phyloP scores from a whole-genome alignment of 2,113 vertebrate species.

The Zosterops pallidus region DNA sequence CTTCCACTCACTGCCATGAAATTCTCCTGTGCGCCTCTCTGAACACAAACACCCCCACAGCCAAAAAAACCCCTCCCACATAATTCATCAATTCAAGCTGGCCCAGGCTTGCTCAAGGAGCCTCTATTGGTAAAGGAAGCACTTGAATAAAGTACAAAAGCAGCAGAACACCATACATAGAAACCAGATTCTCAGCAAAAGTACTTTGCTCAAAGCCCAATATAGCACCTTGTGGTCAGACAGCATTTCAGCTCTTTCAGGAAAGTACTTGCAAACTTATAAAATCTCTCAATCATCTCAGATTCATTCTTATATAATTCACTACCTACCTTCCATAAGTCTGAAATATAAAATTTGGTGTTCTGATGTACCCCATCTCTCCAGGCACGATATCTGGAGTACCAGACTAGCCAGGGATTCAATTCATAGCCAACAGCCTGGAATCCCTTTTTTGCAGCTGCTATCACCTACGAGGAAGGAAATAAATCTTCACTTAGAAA shows the following conservation, averaged over 20 bases:
- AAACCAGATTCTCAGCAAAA: background rate
- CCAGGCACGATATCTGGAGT: conserved; percentile 89
- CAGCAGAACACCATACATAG: background rate
- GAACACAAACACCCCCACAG: background rate
- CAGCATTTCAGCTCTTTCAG: background rate
- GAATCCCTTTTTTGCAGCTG: conserved; percentile 91
- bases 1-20: background rate
- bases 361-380: conserved; percentile 84
- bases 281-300: background rate
- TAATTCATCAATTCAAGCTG: background rate
- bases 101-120: background rate
- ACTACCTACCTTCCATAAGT: conserved; percentile 91
- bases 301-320: background rate
- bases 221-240: background rate
- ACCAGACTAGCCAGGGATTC: conserved; percentile 97
- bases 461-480: conserved; percentile 83
- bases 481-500: background rate
- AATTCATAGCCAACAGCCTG: conserved; percentile 89
- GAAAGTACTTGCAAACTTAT: background rate
- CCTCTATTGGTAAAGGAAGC: background rate
- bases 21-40: background rate
- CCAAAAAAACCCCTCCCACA: background rate
- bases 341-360: conserved; percentile 86
- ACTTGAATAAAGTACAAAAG: background rate
- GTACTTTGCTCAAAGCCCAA: background rate